Conservation (phyloP, 2,888 invertebrate species). For the Agrotis ipsilon region DNA sequence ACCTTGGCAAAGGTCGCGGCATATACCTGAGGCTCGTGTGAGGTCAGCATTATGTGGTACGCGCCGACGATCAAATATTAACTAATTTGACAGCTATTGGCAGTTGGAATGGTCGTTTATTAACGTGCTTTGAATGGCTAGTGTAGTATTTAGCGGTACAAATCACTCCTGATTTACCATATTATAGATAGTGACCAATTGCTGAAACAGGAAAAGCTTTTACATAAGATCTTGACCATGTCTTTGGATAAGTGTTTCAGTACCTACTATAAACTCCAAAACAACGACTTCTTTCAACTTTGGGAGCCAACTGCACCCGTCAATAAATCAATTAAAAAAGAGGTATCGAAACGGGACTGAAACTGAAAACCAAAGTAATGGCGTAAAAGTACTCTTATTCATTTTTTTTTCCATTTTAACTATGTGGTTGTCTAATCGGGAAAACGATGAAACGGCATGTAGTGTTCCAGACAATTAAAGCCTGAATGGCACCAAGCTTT, state of each 20-base stretch:
- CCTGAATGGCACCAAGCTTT: neutral
- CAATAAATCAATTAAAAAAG: no score
- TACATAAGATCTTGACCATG: neutral
- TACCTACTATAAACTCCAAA: no score
- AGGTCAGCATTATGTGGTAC: constrained; percentile 53
- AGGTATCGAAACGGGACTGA: no score
- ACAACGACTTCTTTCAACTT: no score
- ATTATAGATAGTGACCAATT: no score
- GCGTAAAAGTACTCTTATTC: no score
- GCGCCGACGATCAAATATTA: constrained; percentile 39
- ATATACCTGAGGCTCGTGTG: constrained; percentile 45
- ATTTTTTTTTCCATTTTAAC: no score
- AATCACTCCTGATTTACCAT: neutral
- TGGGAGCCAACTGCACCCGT: no score
- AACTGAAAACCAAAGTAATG: no score
- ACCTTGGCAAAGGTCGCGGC: constrained; percentile 73
- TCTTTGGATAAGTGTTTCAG: neutral
- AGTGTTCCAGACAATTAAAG: neutral
- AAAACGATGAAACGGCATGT: no score
- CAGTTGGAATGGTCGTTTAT: constrained; percentile 2
- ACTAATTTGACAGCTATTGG: constrained; percentile 44
- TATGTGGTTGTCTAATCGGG: no score
- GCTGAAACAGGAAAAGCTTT: neutral
- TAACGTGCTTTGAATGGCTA: constrained; percentile 10
- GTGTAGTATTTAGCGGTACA: neutral